phyloP scores from a whole-genome alignment of 2,888 invertebrate species.

The Protophormia terraenovae region DNA sequence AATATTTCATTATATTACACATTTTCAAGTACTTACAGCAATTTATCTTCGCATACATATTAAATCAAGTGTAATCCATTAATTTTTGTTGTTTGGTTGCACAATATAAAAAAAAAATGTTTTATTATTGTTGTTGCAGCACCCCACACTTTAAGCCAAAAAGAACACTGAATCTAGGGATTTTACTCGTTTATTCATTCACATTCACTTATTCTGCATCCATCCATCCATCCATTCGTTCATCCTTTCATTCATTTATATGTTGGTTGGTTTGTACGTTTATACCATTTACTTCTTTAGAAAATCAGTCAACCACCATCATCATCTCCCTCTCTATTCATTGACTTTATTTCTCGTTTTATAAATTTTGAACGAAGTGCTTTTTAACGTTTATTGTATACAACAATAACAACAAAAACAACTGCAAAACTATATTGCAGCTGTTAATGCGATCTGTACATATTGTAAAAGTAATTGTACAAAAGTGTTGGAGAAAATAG shows the following conservation, averaged over 20 bases:
- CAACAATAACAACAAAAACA: background rate
- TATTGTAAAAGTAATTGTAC: constrained; percentile 29
- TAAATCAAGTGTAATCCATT: constrained; percentile 68
- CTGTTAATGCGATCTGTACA: constrained; percentile 40
- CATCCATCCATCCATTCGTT: too few species aligned
- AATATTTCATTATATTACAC: constrained; percentile 45
- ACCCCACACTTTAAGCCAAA: background rate
- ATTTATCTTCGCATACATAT: constrained; percentile 67
- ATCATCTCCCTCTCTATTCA: constrained; percentile 9
- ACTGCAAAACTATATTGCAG: constrained; percentile 23
- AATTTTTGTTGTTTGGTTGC: constrained; percentile 63
- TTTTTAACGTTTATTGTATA: constrained; percentile 35
- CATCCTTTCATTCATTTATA: background rate
- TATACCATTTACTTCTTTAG: constrained; percentile 17
- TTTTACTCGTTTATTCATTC: constrained; percentile 24
- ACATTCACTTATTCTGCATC: constrained; percentile 9
- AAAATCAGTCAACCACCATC: constrained; percentile 32
- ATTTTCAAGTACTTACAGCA: constrained; percentile 54
- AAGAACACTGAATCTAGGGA: background rate
- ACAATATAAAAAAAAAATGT: constrained; percentile 13
- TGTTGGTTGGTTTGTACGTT: background rate
- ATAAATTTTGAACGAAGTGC: constrained; percentile 33
- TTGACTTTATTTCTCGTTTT: constrained; percentile 25
- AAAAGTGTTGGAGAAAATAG: constrained; percentile 10
- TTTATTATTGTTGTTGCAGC: constrained; percentile 4